phyloP scores from a whole-genome alignment of 2,797 vertebrate species.

The Chelonia mydas region DNA sequence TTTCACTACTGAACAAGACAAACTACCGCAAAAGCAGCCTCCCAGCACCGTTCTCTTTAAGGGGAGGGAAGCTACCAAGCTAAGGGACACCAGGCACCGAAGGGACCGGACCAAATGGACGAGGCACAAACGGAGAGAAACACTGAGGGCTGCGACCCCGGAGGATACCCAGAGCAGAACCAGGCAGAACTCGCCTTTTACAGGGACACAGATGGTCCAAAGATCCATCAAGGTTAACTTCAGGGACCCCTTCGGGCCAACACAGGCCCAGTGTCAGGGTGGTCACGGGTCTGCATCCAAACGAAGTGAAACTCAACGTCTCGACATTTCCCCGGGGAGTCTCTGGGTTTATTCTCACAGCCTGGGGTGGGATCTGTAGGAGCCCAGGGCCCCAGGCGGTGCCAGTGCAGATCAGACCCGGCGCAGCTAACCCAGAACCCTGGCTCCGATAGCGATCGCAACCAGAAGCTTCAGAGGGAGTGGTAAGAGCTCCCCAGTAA shows the following conservation, averaged over 20 bases:
- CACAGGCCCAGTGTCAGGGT: too few species aligned
- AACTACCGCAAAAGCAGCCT: neutral
- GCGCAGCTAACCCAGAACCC: neutral
- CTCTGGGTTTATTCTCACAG: neutral
- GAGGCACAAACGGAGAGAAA: neutral
- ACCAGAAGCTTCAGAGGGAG: neutral
- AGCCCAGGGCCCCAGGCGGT: too few species aligned
- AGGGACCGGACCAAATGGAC: too few species aligned
- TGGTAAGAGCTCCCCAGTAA: neutral
- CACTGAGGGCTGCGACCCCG: neutral
- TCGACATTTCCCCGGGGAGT: neutral
- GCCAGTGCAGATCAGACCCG: neutral
- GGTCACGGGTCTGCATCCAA: too few species aligned
- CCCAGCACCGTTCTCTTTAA: neutral
- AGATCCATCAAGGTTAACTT: neutral
- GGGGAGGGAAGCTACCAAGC: too few species aligned
- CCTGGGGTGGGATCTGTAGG: neutral
- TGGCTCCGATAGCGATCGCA: neutral
- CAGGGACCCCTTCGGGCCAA: neutral
- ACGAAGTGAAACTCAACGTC: too few species aligned
- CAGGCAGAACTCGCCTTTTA: too few species aligned
- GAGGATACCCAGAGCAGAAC: neutral
- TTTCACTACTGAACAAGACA: neutral
- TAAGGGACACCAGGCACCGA: too few species aligned
- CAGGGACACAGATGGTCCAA: too few species aligned